A percentile compares a stretch with the other conserved stretches of the same genome.
Conservation (phyloP, 2,113 vertebrate genomes). For the Clarias gariepinus region DNA sequence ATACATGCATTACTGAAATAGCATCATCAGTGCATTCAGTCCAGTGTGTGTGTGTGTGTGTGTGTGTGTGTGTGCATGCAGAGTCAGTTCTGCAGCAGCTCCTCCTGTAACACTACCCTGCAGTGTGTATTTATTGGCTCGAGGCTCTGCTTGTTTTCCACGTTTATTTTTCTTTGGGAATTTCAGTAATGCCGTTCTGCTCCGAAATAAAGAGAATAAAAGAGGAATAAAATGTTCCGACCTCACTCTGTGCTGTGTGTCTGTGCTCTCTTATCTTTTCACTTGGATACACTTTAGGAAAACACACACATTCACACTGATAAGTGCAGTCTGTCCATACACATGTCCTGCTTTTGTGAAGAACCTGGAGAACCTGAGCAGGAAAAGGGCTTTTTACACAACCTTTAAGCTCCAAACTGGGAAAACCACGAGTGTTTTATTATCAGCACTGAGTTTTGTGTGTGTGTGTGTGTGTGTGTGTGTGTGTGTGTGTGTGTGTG, state of each 20-base stretch:
- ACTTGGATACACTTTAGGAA: conserved; percentile 2
- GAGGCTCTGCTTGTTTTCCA: conserved; percentile 15
- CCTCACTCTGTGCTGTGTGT: background rate
- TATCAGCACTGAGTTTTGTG: background rate
- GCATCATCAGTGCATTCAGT: background rate
- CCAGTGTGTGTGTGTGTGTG: background rate
- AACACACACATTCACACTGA: background rate
- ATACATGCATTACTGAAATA: background rate
- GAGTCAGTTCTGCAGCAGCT: background rate
- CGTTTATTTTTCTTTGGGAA: conserved; percentile 22
- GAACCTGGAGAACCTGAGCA: background rate
- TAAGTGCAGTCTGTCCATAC: background rate
- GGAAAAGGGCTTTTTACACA: background rate
- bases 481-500: too few species aligned
- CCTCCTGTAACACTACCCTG: conserved; percentile 23
- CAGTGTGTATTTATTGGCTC: conserved; percentile 20
- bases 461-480: too few species aligned
- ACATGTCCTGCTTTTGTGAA: background rate
- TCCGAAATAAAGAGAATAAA: conserved; percentile 21
- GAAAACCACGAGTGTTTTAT: background rate
- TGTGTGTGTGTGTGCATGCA: background rate
- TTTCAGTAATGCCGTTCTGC: conserved; percentile 11
- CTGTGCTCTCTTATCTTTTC: background rate
- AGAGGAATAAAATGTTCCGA: background rate
- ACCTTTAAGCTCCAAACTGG: background rate